Evolutionary conservation across 2,888 invertebrate species (phyloP), one percentile per base, ranked within the genome.

Genomic region (Gandaritis pyraliata): DNA sequence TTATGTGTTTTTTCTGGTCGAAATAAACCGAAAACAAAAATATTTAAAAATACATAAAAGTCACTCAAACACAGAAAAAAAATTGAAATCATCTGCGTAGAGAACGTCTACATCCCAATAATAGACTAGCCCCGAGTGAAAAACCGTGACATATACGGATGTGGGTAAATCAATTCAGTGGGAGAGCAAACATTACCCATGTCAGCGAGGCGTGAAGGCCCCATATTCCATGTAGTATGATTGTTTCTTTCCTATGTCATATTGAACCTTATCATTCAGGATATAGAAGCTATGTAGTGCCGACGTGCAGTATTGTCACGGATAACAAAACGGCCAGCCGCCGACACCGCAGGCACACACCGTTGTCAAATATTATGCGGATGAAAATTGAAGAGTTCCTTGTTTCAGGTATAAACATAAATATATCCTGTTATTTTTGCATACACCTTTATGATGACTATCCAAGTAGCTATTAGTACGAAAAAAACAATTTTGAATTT

Each of bases 121-220:
- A 81, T 77, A 80, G 74, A 70, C 69, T 71, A 66, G 71, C 72
- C 73, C 64, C 76, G 72, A 75, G 75, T 77, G 75, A 82, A 86
- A 87, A 82, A 82, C 73, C 76, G 76, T 85, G 87, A 87, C 87
- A 82, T 85, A 82, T 83, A 86, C 84, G 82, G 86, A 88, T 87
- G 84, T 87, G 88, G 87, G 88, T 85, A 83, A 88, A 87, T 87
- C 87, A 86, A 87, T 88, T 86, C 82, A 71, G 74, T 77, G 77
- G 77, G 76, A 76, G 80, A 73, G 80, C 82, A 84, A 86, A 88
- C 86, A 84, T 77, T 76, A 86, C 88, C 87, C 86, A 75, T 83
- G 87, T 89, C 88, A 87, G 78, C 80, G 76, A 70, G 72, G 77
- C 76, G 72, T 66, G 71, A 75, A 76, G 70, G 76, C 72, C 73